Evolutionary conservation across 2,113 vertebrate species (phyloP).

Genomic region (Butorides virescens): DNA sequence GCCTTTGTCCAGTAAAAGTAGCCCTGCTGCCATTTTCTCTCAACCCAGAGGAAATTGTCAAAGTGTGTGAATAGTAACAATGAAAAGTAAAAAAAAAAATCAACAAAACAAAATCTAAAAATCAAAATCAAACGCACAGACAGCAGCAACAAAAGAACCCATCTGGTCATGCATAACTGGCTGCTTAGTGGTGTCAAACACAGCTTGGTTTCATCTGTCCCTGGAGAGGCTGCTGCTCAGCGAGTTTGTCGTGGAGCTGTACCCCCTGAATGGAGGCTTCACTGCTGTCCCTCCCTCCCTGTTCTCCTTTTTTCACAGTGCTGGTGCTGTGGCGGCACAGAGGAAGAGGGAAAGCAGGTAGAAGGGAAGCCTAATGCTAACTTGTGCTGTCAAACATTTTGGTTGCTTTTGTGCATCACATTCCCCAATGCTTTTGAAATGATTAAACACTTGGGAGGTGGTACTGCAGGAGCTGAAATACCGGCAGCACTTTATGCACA

Average conservation of each 20-base stretch:
- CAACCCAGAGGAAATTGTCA: neutral
- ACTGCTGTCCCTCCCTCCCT: neutral
- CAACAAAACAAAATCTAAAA: neutral
- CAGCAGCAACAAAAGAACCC: neutral
- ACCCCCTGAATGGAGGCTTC: neutral
- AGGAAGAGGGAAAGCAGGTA: neutral
- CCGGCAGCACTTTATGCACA: neutral
- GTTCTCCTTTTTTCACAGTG: fast-evolving
- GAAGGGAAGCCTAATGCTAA: neutral
- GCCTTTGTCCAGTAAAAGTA: neutral
- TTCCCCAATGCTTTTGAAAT: neutral
- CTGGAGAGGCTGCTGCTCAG: neutral
- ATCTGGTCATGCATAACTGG: neutral
- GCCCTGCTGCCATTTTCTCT: neutral
- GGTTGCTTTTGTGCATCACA: neutral
- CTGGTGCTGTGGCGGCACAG: neutral
- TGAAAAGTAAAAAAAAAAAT: neutral
- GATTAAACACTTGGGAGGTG: neutral
- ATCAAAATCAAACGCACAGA: neutral
- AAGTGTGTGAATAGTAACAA: neutral
- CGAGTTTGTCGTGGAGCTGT: neutral
- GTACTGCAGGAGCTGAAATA: neutral
- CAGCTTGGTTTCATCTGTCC: neutral
- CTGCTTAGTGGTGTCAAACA: neutral
- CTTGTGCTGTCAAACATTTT: neutral